Conservation (phyloP, 2,888 invertebrate species). For the Thera britannica region DNA sequence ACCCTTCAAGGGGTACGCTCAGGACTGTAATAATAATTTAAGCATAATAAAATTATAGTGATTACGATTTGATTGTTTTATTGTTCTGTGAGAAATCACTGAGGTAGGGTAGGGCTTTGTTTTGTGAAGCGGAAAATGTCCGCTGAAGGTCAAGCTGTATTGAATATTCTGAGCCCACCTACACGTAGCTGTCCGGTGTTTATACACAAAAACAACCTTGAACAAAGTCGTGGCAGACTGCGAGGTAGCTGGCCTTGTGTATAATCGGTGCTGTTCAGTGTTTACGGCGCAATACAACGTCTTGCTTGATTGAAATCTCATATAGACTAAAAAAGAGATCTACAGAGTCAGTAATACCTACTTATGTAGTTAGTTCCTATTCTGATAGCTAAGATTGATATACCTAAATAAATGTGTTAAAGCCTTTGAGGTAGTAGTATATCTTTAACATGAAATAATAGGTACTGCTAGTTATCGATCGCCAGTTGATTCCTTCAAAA, state of each 20-base stretch:
- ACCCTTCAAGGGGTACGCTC: conserved; percentile 61
- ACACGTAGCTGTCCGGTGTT: conserved; percentile 56
- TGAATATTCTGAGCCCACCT: conserved; percentile 38
- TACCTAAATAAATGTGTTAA: no score
- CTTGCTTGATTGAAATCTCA: conserved; percentile 16
- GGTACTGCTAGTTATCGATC: no score
- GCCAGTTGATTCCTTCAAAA: no score
- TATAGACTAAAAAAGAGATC: not conserved
- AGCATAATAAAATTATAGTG: conserved; percentile 46
- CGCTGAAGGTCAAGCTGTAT: conserved; percentile 45
- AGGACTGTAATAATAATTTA: conserved; percentile 75
- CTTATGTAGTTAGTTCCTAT: not conserved
- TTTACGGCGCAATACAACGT: conserved; percentile 25
- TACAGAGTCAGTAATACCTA: not conserved
- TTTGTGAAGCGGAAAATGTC: conserved; percentile 42
- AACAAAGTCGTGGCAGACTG: conserved; percentile 45
- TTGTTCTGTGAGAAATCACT: conserved; percentile 8
- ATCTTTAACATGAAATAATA: no score
- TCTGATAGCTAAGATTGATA: no score
- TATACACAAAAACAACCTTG: conserved; percentile 83
- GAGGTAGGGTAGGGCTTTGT: conserved; percentile 13
- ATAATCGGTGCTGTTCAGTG: conserved; percentile 35
- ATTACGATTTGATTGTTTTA: conserved; percentile 19
- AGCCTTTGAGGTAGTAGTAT: no score
- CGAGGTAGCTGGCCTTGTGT: conserved; percentile 65